These are phyloP conservation scores for Papilio polytes DNA, from an alignment of 1,140 invertebrate species.

Conservation along the genomic window DNA sequence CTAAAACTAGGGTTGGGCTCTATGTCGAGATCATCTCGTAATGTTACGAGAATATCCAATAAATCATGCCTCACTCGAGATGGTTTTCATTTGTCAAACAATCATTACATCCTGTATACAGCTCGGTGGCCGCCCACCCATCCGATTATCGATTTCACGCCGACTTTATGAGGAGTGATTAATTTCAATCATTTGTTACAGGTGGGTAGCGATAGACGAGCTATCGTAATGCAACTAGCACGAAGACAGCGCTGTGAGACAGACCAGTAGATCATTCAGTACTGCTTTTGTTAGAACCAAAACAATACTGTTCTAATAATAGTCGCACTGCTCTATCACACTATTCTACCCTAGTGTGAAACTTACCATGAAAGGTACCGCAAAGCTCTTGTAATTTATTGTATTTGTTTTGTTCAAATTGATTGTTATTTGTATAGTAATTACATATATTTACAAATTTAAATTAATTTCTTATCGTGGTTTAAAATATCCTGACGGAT, in stretches of 20 bases:
- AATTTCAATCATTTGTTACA: constrained; percentile 32
- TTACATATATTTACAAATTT: too few relatives aligned
- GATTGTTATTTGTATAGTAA: constrained; percentile 9
- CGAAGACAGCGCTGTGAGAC: not conserved
- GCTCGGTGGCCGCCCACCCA: constrained; percentile 19
- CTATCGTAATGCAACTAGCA: not conserved
- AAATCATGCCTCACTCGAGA: not conserved
- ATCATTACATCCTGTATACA: constrained; percentile 29
- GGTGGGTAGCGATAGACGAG: constrained; percentile 15
- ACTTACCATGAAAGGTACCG: not conserved
- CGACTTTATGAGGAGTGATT: constrained; percentile 30
- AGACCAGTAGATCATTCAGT: not conserved
- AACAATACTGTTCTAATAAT: not conserved
- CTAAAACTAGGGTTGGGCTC: not conserved
- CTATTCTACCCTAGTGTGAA: not conserved
- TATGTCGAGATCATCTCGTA: not conserved
- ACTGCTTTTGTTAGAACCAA: not conserved
- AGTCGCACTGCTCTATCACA: not conserved
- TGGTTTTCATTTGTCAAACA: constrained; percentile 20
- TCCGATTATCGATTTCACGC: constrained; percentile 30
- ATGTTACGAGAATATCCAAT: not conserved
- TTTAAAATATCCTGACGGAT: too few relatives aligned
- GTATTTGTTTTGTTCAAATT: not conserved
- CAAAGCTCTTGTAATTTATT: constrained; percentile 1
- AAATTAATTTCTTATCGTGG: too few relatives aligned